Conservation (phyloP, 2,888 invertebrate species). For the Sturmia bella region DNA sequence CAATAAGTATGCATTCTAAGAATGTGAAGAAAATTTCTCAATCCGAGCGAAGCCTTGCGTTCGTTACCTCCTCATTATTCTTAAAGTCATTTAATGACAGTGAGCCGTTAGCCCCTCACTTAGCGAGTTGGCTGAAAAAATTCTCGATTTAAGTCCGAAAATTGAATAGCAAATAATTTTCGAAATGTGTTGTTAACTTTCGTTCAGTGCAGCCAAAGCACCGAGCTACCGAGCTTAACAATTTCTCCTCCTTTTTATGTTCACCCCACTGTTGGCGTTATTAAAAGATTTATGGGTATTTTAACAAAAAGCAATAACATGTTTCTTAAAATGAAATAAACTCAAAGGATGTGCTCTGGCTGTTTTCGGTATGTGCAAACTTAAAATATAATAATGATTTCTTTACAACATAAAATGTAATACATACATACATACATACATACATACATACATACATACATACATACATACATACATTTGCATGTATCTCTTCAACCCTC, state of each 20-base stretch:
- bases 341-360: constrained; percentile 42
- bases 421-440: not conserved
- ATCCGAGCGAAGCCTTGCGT: no score
- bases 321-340: constrained; percentile 44
- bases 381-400: constrained; percentile 54
- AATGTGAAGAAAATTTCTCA: no score
- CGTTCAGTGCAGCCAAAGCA: no score
- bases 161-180: no score
- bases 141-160: no score
- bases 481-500: constrained; percentile 41
- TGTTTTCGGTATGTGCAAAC: constrained; percentile 5
- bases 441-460: not conserved
- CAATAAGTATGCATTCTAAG: no score
- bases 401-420: constrained; percentile 24
- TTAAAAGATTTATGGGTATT: constrained; percentile 64
- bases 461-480: not conserved
- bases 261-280: constrained; percentile 49
- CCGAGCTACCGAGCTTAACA: no score
- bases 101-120: no score
- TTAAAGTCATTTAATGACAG: no score
- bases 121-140: no score
- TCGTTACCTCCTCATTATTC: no score
- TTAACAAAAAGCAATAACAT: constrained; percentile 60
- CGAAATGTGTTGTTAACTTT: no score
- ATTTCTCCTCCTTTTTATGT: not conserved